These are phyloP conservation scores for Gallirallus australis DNA, from an alignment of 2,797 vertebrate genomes.

Conservation along the genomic window DNA sequence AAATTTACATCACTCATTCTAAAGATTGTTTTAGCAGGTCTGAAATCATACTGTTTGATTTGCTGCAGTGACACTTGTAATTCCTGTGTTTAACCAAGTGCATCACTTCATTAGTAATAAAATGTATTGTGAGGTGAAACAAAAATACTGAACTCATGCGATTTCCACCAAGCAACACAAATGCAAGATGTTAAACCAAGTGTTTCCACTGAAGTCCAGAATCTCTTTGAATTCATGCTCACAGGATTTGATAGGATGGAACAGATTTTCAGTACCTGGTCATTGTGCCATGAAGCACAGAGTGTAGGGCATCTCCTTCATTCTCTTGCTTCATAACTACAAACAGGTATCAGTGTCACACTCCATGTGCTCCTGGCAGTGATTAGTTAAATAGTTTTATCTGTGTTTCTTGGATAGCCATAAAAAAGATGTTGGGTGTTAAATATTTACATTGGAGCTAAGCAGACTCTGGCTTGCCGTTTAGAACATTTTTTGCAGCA, in stretches of 20 bases:
- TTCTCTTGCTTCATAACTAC: background rate
- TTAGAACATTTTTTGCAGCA: slow-evolving; percentile 31
- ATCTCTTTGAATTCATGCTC: background rate
- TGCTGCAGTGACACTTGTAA: background rate
- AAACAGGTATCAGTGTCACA: background rate
- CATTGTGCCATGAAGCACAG: background rate
- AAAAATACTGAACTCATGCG: background rate
- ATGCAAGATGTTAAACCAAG: background rate
- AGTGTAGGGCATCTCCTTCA: background rate
- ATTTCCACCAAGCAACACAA: background rate
- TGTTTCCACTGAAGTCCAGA: background rate
- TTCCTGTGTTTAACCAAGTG: background rate
- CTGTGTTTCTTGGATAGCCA: slow-evolving; percentile 43
- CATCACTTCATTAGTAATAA: background rate
- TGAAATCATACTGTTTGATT: background rate
- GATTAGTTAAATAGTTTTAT: background rate
- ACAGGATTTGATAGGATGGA: background rate
- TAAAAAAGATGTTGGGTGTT: background rate
- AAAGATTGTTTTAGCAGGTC: background rate
- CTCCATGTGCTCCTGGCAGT: background rate
- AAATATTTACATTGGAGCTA: slow-evolving; percentile 49
- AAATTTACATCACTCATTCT: background rate
- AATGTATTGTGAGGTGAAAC: background rate
- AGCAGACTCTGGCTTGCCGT: background rate
- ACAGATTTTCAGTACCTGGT: background rate